Evolutionary conservation across 2,797 vertebrate genomes (phyloP).

Genomic region (Sebastes hubbsi): DNA sequence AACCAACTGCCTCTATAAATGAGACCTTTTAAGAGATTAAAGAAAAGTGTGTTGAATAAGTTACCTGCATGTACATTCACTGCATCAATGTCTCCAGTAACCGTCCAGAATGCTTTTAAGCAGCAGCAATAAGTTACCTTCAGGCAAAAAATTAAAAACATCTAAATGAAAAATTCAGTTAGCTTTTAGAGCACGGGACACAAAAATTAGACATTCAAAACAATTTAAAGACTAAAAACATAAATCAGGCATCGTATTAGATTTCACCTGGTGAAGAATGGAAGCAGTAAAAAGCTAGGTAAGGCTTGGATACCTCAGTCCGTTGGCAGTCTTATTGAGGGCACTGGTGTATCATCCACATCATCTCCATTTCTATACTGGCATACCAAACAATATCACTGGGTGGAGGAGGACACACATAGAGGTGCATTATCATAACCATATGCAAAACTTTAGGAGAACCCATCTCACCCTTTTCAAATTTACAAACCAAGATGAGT

Average conservation of each 20-base stretch:
- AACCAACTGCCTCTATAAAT: background rate
- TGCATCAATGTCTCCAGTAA: slow-evolving; percentile 17
- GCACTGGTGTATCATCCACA: background rate
- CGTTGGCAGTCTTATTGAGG: slow-evolving; percentile 33
- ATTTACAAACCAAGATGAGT: background rate
- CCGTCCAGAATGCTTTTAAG: slow-evolving; percentile 11
- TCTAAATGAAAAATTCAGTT: background rate
- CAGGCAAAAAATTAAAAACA: background rate
- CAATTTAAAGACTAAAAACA: slow-evolving; percentile 1
- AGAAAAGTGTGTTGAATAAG: background rate
- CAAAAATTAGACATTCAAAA: slow-evolving; percentile 3
- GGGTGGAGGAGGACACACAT: background rate
- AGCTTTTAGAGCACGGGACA: slow-evolving; percentile 13
- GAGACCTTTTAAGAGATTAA: slow-evolving; percentile 19
- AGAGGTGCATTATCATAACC: background rate
- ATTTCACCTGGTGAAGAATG: slow-evolving; percentile 18
- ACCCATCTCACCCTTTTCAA: background rate
- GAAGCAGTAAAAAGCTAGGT: slow-evolving; percentile 29
- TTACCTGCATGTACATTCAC: slow-evolving; percentile 47
- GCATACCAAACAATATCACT: background rate
- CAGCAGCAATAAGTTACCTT: slow-evolving; percentile 34
- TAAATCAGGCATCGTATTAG: slow-evolving; percentile 26
- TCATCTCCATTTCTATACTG: slow-evolving; percentile 7
- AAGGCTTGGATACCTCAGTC: slow-evolving; percentile 25
- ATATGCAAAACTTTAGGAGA: background rate